Base-by-base conservation (phyloP, 2,113 vertebrate species). In the Monopterus albus region DNA sequence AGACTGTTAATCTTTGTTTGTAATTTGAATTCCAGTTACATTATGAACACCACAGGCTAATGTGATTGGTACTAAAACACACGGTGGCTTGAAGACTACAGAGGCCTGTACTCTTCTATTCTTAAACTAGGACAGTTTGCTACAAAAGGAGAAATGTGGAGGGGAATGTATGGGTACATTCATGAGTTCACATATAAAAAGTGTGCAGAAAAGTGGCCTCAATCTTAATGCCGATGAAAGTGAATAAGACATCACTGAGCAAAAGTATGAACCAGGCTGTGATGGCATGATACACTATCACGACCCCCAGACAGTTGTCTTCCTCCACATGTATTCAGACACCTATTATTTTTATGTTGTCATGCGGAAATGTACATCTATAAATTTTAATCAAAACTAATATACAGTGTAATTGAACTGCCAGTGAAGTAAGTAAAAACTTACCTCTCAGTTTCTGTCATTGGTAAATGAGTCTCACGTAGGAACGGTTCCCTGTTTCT, bases 381-480 rank as follows among this genome's bases (percentile, higher is more conserved):
- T 20, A 45, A 42, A n/a, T 26, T 3, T 8, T 20, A 6, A 13
- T 11, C 7, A 3, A 10, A 10, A n/a, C 5, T 0, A 63, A 29
- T 36, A 2, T 2, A 29, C 10, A 0, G 0, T 17, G 8, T 20
- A 13, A 15, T 57, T 17, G 5, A 18, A 1, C 1, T 4, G 11
- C 0, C 5, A 6, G 18, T 12, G 2, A 45, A 23, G n/a, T 17
- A 14, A 6, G 21, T 1, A 10, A 29, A 74, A 63, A 2, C 82
- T 79, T 69, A 91, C 90, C 65, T 76, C 38, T 50, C 21, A 4
- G 66, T 42, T 38, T 88, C 87, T 2, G 86, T 68, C 87, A 90
- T 88, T 53, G 63, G 60, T 13, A 23, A 43, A 62, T 3, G 46
- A 50, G 65, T 45, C 3, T 61, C 36, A 5, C 51, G 18, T 39